Conservation (phyloP, 2,888 invertebrate species). For the Oscheius sp. region DNA sequence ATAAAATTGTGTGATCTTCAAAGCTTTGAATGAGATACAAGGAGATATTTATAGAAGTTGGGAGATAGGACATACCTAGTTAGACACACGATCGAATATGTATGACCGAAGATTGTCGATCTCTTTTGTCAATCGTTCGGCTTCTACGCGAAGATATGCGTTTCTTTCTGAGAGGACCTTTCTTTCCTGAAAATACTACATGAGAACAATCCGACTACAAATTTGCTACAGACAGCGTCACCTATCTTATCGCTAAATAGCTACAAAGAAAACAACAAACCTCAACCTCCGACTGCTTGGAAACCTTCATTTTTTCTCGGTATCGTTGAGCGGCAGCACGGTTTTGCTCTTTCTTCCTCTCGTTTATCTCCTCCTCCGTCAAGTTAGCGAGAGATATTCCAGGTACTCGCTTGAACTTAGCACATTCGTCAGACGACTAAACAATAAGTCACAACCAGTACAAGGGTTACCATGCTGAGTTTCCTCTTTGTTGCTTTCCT, state of each 20-base stretch:
- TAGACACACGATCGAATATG: constrained; percentile 37
- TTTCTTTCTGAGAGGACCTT: constrained; percentile 50
- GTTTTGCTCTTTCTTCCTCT: constrained; percentile 68
- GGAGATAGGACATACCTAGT: no score
- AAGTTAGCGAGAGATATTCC: constrained; percentile 53
- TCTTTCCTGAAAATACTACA: constrained; percentile 37
- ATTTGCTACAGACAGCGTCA: no score
- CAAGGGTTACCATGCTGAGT: no score
- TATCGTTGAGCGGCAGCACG: constrained; percentile 62
- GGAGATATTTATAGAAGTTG: not conserved
- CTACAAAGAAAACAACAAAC: no score
- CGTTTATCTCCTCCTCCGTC: constrained; percentile 58
- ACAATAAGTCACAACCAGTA: no score
- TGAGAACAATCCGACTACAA: not conserved
- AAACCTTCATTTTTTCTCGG: constrained; percentile 51
- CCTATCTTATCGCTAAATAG: no score
- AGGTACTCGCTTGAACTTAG: constrained; percentile 40
- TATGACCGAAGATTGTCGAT: constrained; percentile 45
- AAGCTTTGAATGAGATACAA: constrained; percentile 9
- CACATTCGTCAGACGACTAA: no score
- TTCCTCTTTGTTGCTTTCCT: constrained; percentile 22
- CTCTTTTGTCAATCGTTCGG: constrained; percentile 48
- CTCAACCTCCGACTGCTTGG: constrained; percentile 22
- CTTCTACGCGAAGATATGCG: constrained; percentile 55
- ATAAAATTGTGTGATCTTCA: no score